Evolutionary conservation across 2,797 vertebrate genomes (phyloP), one percentile per base, ranked within the genome.

Genomic region (Eremophila alpestris): DNA sequence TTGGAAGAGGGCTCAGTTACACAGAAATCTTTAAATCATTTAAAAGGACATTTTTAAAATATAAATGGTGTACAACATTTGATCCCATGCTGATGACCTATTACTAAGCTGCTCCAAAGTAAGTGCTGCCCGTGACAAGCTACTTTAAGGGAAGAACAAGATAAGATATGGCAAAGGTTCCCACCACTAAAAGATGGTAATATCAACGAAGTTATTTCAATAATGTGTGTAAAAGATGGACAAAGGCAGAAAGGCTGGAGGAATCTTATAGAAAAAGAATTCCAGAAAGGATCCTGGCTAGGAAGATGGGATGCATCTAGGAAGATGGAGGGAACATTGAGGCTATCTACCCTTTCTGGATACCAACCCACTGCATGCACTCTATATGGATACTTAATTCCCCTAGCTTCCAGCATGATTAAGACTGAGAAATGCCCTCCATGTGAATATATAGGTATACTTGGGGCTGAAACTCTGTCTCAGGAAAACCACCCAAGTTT

Each of bases 401-500:
- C 26, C 34, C 21, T 12, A 22, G 43, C 29, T 82, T 78, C 26
- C 59, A 75, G 32, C 14, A 34, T 11, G 26, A 62, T 17, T 36
- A 34, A 38, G 24, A 34, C 38, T 16, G 11, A 68, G 59, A 91
- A 55, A 62, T 63, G 62, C 26, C 38, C 58, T 19, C 9, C 36
- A 24, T 43, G 12, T 54, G 49, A 69, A 87, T 24, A 78, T 6
- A 20, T 10, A 62, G 8, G 32, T 41, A 52, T 19, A 52, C 36
- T 70, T 71, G 10, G 22, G 58, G 67, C 45, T 63, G 48, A 89
- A 85, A 73, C 5, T 8, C 24, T 81, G 56, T 12, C 86, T 88
- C 67, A 81, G 83, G 65, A 67, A 93, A 94, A 83, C 92, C 84
- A 93, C 82, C 29, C 84, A 92, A 69, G 76, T 93, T 89, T 94